Evolutionary conservation across 35 echinoderm and acorn worm genomes (phyloP), one percentile per base, ranked within the genome.

Genomic region (Patiria miniata): DNA sequence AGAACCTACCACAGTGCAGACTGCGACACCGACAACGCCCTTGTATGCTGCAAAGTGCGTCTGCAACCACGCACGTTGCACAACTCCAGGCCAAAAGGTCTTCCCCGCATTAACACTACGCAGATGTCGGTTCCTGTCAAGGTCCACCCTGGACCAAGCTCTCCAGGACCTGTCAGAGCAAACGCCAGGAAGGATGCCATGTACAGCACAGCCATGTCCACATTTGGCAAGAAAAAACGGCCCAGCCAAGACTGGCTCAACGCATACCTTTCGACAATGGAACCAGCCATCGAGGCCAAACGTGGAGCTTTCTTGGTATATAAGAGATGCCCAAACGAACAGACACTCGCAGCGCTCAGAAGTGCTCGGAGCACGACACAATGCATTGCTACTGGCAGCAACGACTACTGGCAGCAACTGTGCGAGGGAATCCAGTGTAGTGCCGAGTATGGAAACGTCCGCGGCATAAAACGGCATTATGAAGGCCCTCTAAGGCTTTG

Each of bases 1-100:
- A 37, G 85, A 28, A 61, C 37, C 69, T 93, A 79, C 53, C 92
- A 93, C n/a, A 85, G 87, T 86, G 83, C 89, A 73, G 69, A 91
- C 83, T 91, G 89, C 30, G 83, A 91, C 54, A 86, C 68, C 0
- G 80, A 93, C 86, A 80, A 93, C 52, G 82, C 91, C 38, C 68
- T 89, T 57, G 79, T 93, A 6, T 89, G 56, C 51, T 34, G 84
- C 42, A 81, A 81, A 26, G 23, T 87, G 0, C 55, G 77, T 6
- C 52, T 90, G 16, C 89, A 85, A 21, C 37, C 84, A 37, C 39
- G 55, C 19, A 76, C 30, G 22, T 7, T 78, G 12, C 81, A 83
- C 60, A 21, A 56, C 37, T 18, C 79, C 1, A 83, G 83, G 30
- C 38, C 21, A 82, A 51, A 29, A 88, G 32, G 3, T 10, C 15